These are phyloP conservation scores for Sarcophaga peregrina DNA, from an alignment of 1,140 invertebrate genomes.

Conservation along the genomic window DNA sequence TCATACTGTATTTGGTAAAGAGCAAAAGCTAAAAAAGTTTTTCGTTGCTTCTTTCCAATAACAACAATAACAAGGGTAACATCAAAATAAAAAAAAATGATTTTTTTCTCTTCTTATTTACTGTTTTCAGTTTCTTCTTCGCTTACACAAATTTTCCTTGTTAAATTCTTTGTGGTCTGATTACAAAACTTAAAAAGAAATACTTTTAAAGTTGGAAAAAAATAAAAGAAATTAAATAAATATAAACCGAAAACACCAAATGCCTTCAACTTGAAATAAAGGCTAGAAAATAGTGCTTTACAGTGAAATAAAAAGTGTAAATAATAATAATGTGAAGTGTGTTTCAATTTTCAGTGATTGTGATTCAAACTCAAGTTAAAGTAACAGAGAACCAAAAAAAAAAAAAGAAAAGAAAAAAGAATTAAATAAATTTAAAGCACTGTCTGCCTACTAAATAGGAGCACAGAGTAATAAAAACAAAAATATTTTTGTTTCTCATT, in stretches of 20 bases:
- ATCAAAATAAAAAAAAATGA: not conserved
- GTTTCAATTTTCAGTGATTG: too few species aligned
- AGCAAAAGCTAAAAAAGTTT: constrained; percentile 7
- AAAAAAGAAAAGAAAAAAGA: too few species aligned
- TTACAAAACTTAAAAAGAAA: constrained; percentile 25
- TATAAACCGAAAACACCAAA: not conserved
- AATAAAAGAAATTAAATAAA: constrained; percentile 16
- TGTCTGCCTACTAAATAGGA: too few species aligned
- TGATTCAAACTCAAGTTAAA: too few species aligned
- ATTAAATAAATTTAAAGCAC: too few species aligned
- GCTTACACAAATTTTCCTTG: constrained; percentile 20
- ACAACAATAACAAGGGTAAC: not conserved
- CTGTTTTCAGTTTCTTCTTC: constrained; percentile 22
- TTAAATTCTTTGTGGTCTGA: constrained; percentile 19
- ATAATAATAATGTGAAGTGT: not conserved
- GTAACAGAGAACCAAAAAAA: too few species aligned
- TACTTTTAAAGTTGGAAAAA: not conserved
- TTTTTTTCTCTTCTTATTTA: constrained; percentile 25
- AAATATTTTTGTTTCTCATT: not conserved
- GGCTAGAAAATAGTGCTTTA: too few species aligned
- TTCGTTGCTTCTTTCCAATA: constrained; percentile 14
- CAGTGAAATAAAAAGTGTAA: not conserved
- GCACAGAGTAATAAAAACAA: too few species aligned
- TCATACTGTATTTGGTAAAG: not conserved
- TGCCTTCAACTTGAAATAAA: too few species aligned